These are phyloP conservation scores for Tyrannus savana DNA, from an alignment of 2,113 vertebrate species.

Conservation along the genomic window DNA sequence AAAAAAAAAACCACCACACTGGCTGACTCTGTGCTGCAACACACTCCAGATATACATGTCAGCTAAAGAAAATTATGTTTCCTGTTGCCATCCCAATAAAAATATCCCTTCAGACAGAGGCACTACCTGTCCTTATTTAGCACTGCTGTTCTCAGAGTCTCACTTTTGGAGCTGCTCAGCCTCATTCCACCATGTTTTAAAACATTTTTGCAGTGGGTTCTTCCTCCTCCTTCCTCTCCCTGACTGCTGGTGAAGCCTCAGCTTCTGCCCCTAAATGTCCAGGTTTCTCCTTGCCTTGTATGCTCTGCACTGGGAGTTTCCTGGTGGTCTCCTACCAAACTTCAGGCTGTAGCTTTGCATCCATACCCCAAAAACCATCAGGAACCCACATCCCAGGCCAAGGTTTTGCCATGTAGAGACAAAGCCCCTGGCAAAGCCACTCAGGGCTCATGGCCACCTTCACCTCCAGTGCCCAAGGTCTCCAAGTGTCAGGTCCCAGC, in stretches of 20 bases:
- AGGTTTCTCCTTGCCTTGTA: not conserved
- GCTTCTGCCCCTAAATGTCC: not conserved
- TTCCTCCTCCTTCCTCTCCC: not conserved
- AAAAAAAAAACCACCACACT: not conserved
- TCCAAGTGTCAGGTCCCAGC: not conserved
- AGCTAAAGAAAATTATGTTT: not conserved
- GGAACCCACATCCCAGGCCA: not conserved
- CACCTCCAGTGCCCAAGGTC: not conserved
- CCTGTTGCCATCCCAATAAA: not conserved
- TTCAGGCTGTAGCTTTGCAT: not conserved
- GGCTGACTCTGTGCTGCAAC: not conserved
- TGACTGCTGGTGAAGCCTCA: not conserved
- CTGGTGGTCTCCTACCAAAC: not conserved
- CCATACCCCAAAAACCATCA: rapidly evolving
- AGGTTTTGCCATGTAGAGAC: not conserved
- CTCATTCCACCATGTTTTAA: not conserved
- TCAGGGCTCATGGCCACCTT: not conserved
- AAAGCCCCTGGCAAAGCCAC: not conserved
- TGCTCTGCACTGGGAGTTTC: rapidly evolving
- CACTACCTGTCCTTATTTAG: not conserved
- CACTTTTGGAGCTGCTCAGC: not conserved
- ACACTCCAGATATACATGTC: not conserved
- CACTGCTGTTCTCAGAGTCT: not conserved
- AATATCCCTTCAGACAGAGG: not conserved
- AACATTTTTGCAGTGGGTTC: not conserved